Percentiles rank a stretch among this genome's conserved stretches.
These are phyloP conservation scores for Drosophila jambulina DNA, from an alignment of 1,140 invertebrate species.

Conservation along the genomic window DNA sequence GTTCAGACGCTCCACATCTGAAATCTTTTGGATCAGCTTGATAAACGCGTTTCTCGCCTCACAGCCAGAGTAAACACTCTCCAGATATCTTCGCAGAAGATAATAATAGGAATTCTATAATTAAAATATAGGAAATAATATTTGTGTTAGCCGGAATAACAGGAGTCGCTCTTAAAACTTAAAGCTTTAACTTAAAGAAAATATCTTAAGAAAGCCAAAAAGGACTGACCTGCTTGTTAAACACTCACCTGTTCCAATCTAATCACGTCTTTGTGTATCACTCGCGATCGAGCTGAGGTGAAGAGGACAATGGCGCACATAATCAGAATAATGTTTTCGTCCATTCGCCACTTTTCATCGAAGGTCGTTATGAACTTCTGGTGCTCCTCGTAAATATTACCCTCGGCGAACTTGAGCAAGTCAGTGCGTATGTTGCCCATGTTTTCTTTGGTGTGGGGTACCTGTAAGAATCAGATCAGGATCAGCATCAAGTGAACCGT, in stretches of 20 bases:
- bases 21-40: constrained; percentile 94
- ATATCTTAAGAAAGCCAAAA: not conserved
- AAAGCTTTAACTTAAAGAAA: not conserved
- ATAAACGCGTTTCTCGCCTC: constrained; percentile 94
- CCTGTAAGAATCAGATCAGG: constrained; percentile 82
- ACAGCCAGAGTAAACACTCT: constrained; percentile 92
- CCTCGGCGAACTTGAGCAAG: constrained; percentile 93
- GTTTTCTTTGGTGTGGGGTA: constrained; percentile 90
- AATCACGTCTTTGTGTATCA: constrained; percentile 94
- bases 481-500: not conserved
- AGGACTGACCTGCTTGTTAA: not conserved
- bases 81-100: constrained; percentile 93
- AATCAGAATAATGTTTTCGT: constrained; percentile 95
- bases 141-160: not conserved
- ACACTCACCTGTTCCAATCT: constrained; percentile 92
- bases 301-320: constrained; percentile 96
- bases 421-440: constrained; percentile 92
- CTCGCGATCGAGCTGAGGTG: constrained; percentile 91
- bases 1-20: constrained; percentile 93
- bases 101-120: constrained; percentile 95
- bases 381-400: constrained; percentile 94
- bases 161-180: not conserved
- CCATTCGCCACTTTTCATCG: constrained; percentile 91
- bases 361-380: constrained; percentile 93
- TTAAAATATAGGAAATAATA: not conserved